Base-by-base conservation (phyloP, 1,140 invertebrate species). In the Aricia agestis region DNA sequence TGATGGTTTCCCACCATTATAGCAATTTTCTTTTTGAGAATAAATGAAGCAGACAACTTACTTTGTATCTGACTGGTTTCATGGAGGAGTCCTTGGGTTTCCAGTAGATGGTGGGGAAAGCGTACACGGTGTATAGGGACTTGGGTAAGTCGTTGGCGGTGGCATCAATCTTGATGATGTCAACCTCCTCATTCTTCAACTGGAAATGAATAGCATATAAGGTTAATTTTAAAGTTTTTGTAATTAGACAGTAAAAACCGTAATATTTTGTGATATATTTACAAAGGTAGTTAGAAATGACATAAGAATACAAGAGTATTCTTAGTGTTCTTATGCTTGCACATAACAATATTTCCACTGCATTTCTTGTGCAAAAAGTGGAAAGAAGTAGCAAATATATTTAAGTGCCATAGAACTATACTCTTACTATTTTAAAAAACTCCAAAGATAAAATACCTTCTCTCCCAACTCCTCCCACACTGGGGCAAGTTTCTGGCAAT, bases 31-130 rank as follows among this genome's bases (percentile, higher is more conserved):
- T 25, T 25, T 25, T 25, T 25, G 25, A 25, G 45, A 52, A 66
- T 70, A 72, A 69, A 41, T 61, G 13, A 18, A 13, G 45, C 45
- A 59, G 18, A 63, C 9, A 67, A 90, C 90, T 93, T 89, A 96
- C 95, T 84, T 99, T 97, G 87, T 99, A 99, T 92, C 95, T 94
- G n/a, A 96, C 93, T 25, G 99, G 98, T 76, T 92, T 95, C 78
- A 94, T 90, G 84, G 97, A 98, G 18, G 92, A 90, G 81, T 97
- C 94, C 85, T 98, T 99, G 3, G 98, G 96, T 68, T 96, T 94
- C 98, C 98, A 99, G 93, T 94, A 99, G 41, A 99, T 93, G 1
- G 99, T 99, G 45, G 99, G 99, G 95, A 99, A 99, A 19, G 98
- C 99, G 77, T 95, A 94, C 15, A 99, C 99, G 81, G 99, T 97